Evolutionary conservation across 2,113 vertebrate species (phyloP), one percentile per base, ranked within the genome.

Genomic region (Heterotilapia buettikoferi): DNA sequence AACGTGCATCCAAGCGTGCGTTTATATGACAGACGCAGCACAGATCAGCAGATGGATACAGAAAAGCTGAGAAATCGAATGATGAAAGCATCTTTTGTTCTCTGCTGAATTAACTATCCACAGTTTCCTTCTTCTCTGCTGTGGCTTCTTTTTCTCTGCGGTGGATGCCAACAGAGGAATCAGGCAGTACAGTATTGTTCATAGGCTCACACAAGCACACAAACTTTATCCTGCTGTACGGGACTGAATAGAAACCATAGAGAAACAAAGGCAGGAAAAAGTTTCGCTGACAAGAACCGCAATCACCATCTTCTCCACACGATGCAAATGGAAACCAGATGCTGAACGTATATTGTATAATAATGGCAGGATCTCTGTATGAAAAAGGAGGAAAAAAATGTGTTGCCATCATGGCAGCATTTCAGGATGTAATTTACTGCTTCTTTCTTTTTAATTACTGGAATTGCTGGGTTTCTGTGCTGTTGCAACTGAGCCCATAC

Each of bases 301-400:
- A 91, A 92, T 94, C 68, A 87, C 89, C 83, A 88, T 93, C 84
- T 59, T 85, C 84, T 83, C 66, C 59, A 56, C 53, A 59, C 47
- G 84, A 90, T 71, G 24, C 88, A 81, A 94, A 95, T 93, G 38
- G 84, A 84, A 94, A 91, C 57, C 95, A 94, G 90, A 94, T 95
- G 93, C 82, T 83, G 86, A 52, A 90, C 84, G 54, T 91, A 92
- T 89, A 89, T 68, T 73, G 81, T 83, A 59, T 57, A 89, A 86
- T 93, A 91, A 93, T 89, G 90, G 79, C 79, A 84, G 86, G 86
- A 92, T 92, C 82, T 87, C 59, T 76, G 61, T 79, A 78, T 82
- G 84, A 86, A 90, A 91, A 73, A 26, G 31, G 24, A 80, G 29
- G 13, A 80, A 81, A 82, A 19, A 83, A 78, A 57, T 47, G 71